phyloP scores from a whole-genome alignment of 2,113 vertebrate species.

The Pelodiscus sinensis region DNA sequence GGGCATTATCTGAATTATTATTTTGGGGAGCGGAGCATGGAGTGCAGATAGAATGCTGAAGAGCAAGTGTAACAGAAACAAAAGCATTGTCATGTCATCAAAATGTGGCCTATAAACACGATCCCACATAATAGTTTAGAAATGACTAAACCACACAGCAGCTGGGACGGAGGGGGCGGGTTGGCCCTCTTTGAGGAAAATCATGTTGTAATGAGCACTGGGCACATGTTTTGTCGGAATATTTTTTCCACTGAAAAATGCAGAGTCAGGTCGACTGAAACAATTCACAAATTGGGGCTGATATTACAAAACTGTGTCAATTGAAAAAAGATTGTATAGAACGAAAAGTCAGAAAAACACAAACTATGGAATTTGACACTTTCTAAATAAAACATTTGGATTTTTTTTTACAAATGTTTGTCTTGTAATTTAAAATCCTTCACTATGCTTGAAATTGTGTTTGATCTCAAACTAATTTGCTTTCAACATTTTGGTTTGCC shows the following conservation, averaged over 20 bases:
- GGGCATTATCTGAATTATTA: not conserved
- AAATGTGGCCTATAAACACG: not conserved
- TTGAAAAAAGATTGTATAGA: not conserved
- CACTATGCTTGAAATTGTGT: not conserved
- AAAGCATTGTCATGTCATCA: not conserved
- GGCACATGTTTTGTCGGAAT: not conserved
- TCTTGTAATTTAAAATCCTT: not conserved
- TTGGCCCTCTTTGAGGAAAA: not conserved
- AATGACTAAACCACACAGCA: not conserved
- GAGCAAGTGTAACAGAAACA: not conserved
- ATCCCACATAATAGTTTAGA: not conserved
- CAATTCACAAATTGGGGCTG: not conserved
- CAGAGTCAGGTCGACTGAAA: not conserved
- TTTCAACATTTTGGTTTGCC: not conserved
- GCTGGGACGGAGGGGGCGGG: too few relatives aligned
- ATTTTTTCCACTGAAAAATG: not conserved
- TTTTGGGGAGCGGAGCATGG: not conserved
- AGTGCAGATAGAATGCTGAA: not conserved
- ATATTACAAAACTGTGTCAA: not conserved
- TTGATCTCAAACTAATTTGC: not conserved
- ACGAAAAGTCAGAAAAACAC: not conserved
- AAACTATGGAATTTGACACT: not conserved
- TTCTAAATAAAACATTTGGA: not conserved
- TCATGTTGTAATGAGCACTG: not conserved
- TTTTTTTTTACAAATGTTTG: not conserved